Evolutionary conservation across 2,113 vertebrate species (phyloP), one percentile per base, ranked within the genome.

Genomic region (Hypocryptadius cinnamomeus): DNA sequence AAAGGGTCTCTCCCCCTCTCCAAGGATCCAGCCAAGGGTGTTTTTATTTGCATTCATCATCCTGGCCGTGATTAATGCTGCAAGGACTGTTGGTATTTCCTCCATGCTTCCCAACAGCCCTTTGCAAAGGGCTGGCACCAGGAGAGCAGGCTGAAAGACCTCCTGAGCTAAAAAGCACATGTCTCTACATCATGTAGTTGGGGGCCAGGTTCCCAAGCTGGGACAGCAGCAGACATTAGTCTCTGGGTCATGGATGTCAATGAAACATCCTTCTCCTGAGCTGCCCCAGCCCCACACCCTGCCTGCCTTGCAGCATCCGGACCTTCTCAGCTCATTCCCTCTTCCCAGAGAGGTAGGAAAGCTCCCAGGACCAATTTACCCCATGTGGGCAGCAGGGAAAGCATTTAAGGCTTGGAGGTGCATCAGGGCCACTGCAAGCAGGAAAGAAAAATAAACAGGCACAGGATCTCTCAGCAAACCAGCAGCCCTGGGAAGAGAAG

Each of bases 391-490:
- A 83, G 79, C 91, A 79, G 93, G 87, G 79, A 94, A 96, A 96
- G n/a, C 8, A 5, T 79, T 96, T 87, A 93, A 93, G 48, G 15
- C 68, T 74, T 81, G 45, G 57, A 88, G 81, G 79, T 94, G 74
- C 83, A 91, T 92, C 68, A 74, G 94, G 95, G 96, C 93, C 94
- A 92, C 82, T 88, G 95, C 71, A 89, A 92, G 40, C 42, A 91
- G 15, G 10, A 48, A 94, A 92, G 50, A 42, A 89, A 96, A 96
- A 94, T 39, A 96, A 96, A 93, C 42, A 94, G 35, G 81, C 42
- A 50, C 53, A 61, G 92, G 89, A 94, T 77, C 30, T 89, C 54
- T 15, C 19, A 8, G 71, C 56, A 81, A 90, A 89, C n/a, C 13
- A 4, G 23, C 30, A 93, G 79, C 40, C 45, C 47, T 65, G 74